Base-by-base conservation (phyloP, 2,888 invertebrate genomes). In the Tachina grossa region DNA sequence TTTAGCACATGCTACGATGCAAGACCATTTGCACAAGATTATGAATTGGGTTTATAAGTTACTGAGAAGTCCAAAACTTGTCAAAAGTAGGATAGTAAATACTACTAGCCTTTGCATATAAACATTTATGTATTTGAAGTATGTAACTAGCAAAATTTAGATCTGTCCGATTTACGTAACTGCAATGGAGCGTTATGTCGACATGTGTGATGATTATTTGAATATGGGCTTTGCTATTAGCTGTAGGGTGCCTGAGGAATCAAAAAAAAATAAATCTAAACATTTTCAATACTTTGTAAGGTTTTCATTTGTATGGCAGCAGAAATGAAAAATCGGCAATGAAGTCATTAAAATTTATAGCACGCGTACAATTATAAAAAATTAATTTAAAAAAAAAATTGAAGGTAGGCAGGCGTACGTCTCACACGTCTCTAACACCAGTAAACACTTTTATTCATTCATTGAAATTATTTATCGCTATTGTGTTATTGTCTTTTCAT, bases 381-480 rank as follows among this genome's bases (percentile, higher is more conserved):
- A 43, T 19, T 19, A 63, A 63, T 1, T 19, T 9, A 14, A 16
- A n/a, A 41, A 9, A 59, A 14, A 61, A 16, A 10, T 16, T 2
- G n/a, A 8, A 59, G 14, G 13, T 6, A n/a, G 39, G 41, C 61
- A 31, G 31, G 19, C 14, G 43, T 43, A 41, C 45, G 47, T n/a
- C 16, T 57, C 43, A 47, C 2, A 22, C 16, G 57, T 43, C 16
- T 47, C 65, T 55, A 14, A 47, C 19, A 19, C 31, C 13, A 57
- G 22, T 47, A 31, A 66, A 57, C 39, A 19, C 3, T 43, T 68
- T 55, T 45, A 57, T 57, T 76, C 22, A 55, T 53, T 75, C 51
- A 55, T 55, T 61, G 31, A 75, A 63, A 53, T 53, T 1, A 55
- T 55, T 75, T n/a, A 16, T 82, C 86, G 77, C 76, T 82, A 75